A percentile compares a stretch with the other conserved stretches of the same genome.
phyloP scores from a whole-genome alignment of 2,888 invertebrate genomes.

The Litoditis marina region DNA sequence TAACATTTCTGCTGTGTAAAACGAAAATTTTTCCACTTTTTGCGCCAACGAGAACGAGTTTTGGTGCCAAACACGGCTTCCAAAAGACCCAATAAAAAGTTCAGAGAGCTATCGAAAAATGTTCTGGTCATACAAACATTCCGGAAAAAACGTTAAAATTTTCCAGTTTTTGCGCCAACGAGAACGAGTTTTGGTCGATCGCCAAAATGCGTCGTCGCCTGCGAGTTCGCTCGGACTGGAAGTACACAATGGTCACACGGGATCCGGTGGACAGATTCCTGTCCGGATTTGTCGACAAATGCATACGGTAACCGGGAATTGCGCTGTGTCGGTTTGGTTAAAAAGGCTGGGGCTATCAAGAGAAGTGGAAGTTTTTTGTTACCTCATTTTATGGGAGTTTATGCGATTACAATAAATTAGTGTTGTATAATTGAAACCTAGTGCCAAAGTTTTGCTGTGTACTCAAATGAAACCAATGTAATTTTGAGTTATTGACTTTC shows the following conservation, averaged over 20 bases:
- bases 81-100: too few relatives aligned
- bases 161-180: constrained; percentile 27
- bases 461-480: background rate
- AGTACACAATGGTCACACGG: constrained; percentile 25
- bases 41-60: constrained; percentile 28
- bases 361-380: background rate
- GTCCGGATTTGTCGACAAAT: constrained; percentile 44
- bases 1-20: too few relatives aligned
- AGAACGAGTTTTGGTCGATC: constrained; percentile 26
- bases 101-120: too few relatives aligned
- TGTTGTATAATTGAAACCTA: background rate
- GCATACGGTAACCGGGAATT: constrained; percentile 38
- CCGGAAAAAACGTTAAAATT: too few relatives aligned
- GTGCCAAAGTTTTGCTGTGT: background rate
- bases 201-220: background rate
- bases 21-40: too few relatives aligned
- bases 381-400: too few relatives aligned
- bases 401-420: too few relatives aligned
- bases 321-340: too few relatives aligned
- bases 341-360: too few relatives aligned
- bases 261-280: constrained; percentile 43
- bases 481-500: too few relatives aligned
- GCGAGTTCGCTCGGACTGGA: background rate
- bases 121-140: too few relatives aligned
- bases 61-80: too few relatives aligned